Evolutionary conservation across 2,113 vertebrate genomes (phyloP).

Genomic region (Benitochromis conjunctus): DNA sequence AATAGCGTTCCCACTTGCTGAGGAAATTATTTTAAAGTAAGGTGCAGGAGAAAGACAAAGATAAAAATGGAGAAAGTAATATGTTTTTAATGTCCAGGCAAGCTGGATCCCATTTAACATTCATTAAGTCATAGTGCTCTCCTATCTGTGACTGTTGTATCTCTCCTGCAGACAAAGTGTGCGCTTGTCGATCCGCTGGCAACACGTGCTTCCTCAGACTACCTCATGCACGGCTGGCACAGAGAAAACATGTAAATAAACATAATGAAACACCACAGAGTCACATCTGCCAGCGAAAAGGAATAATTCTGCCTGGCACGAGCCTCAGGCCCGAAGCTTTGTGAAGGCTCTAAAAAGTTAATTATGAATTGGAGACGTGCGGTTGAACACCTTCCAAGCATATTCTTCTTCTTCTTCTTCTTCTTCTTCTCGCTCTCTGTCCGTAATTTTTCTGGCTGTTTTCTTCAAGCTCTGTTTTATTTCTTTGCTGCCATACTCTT

Average conservation of each 20-base stretch:
- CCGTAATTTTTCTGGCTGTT: slow-evolving; percentile 21
- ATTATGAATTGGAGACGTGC: slow-evolving; percentile 71
- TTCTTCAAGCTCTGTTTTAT: slow-evolving; percentile 23
- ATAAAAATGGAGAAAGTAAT: background rate
- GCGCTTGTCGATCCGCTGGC: slow-evolving; percentile 21
- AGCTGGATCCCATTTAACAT: slow-evolving; percentile 6
- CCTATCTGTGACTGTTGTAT: slow-evolving; percentile 3
- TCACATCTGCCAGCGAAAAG: slow-evolving; percentile 63
- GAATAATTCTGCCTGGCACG: slow-evolving; percentile 47
- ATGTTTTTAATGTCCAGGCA: background rate
- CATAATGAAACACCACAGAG: slow-evolving; percentile 61
- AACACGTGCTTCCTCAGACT: slow-evolving; percentile 50
- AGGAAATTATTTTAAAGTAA: background rate
- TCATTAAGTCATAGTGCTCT: background rate
- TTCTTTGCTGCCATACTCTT: slow-evolving; percentile 41
- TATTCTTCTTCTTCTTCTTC: slow-evolving; percentile 1
- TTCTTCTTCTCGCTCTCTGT: background rate
- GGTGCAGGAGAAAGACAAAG: background rate
- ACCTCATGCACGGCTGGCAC: slow-evolving; percentile 29
- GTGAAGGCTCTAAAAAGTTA: slow-evolving; percentile 66
- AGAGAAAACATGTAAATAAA: slow-evolving; percentile 66
- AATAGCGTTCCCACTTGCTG: background rate
- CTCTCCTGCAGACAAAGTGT: slow-evolving; percentile 49
- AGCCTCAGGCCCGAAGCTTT: slow-evolving; percentile 50
- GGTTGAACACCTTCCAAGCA: slow-evolving; percentile 61